Evolutionary conservation across 2,888 invertebrate species (phyloP), one percentile per base, ranked within the genome.

Genomic region (Fragum sueziense): DNA sequence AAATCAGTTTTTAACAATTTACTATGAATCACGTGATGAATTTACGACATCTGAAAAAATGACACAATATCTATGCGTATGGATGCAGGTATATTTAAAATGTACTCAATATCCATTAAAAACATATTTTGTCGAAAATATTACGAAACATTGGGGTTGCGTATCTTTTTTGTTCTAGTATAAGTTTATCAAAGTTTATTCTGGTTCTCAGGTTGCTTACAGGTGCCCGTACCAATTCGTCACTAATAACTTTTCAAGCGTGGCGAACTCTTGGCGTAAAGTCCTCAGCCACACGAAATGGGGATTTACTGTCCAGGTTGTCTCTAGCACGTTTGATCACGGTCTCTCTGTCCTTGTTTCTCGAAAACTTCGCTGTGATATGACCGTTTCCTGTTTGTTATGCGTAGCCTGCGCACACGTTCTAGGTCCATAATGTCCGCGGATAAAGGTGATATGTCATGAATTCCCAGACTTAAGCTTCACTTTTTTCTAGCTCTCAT

Each of bases 281-380:
- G 37, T 76, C 76, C 31, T 61, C 76, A 11, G 61, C 34, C 4
- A 76, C 76, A 25, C 47, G 54, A 33, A 37, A 70, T 14, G 25
- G 34, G 11, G 76, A 62, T 20, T 34, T 22, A 11, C n/a, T 25
- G 27, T 52, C 54, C 2, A 76, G 37, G 11, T n/a, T 52, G 25
- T 51, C 37, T 27, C 33, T 61, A 20, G 76, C 76, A n/a, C 14
- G 51, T 11, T 51, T 70, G 7, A 76, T 27, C 20, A 76, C 52
- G 9, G 62, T 29, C n/a, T 76, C 65, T 17, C 57, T 37, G 52
- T 76, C 70, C 33, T 70, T 70, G 25, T 27, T 65, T 65, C 65
- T 70, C 11, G 62, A 34, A 65, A 70, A 70, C 37, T 76, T 76
- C 20, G 52, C 76, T 33, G 70, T 76, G 65, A 76, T 70, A n/a